Conservation (phyloP, 1,140 invertebrate genomes). For the Macrobrachium rosenbergii region DNA sequence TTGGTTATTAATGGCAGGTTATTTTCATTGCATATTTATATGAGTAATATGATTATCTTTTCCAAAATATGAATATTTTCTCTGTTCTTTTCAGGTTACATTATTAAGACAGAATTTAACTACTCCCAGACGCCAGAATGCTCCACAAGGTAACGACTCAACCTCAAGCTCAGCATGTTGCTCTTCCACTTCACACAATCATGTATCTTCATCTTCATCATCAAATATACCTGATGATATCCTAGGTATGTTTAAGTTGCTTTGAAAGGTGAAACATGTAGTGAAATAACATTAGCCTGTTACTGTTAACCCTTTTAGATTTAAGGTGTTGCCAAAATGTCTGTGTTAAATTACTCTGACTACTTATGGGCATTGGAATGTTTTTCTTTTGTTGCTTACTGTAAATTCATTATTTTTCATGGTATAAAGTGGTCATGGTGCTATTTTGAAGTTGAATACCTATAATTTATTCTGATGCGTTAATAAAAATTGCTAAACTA, state of each 20-base stretch:
- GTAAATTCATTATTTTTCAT: no score
- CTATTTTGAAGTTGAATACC: no score
- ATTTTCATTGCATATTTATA: not conserved
- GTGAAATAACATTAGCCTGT: not conserved
- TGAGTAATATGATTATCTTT: not conserved
- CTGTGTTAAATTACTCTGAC: no score
- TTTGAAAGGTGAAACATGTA: not conserved
- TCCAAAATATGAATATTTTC: conserved; percentile 3
- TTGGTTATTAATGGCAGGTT: no score
- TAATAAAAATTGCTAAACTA: no score
- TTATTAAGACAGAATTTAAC: conserved; percentile 85
- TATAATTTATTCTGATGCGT: no score
- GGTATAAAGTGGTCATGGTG: no score
- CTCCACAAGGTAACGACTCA: conserved; percentile 32
- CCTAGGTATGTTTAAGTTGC: conserved; percentile 13
- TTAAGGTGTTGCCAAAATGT: not conserved
- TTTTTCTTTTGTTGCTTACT: no score
- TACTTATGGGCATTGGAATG: no score
- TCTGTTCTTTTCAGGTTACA: conserved; percentile 78
- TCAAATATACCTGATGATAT: conserved; percentile 50
- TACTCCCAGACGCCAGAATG: conserved; percentile 66
- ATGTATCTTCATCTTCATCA: conserved; percentile 3
- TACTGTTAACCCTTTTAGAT: not conserved
- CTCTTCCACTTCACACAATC: conserved; percentile 31
- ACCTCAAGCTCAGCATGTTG: conserved; percentile 19